A percentile compares a stretch with the other conserved stretches of the same genome.
Evolutionary conservation across 2,888 invertebrate genomes (phyloP).

Genomic region (Globia sparganii): DNA sequence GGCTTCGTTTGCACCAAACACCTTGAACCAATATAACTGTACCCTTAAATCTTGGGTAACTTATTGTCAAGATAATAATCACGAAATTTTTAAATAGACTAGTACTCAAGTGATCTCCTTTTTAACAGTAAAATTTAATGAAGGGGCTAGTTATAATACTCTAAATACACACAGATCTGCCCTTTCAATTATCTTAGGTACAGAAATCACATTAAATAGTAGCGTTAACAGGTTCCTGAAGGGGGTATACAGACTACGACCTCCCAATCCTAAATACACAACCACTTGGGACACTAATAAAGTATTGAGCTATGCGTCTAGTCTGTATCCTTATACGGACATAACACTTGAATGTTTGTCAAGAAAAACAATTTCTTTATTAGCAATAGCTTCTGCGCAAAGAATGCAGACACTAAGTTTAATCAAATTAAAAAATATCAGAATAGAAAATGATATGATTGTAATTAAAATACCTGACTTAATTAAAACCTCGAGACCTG

Average conservation of each 20-base stretch:
- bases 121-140: not conserved
- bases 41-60: not conserved
- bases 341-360: not conserved
- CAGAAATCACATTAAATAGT: conserved; percentile 14
- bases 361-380: conserved; percentile 13
- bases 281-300: conserved; percentile 44
- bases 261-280: conserved; percentile 52
- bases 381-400: conserved; percentile 21
- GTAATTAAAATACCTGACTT: conserved; percentile 39
- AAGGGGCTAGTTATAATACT: conserved; percentile 16
- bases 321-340: conserved; percentile 1
- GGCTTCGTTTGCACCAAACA: conserved; percentile 13
- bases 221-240: not conserved
- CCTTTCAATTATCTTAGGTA: conserved; percentile 19
- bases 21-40: conserved; percentile 10
- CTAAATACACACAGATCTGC: conserved; percentile 22
- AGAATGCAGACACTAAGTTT: conserved; percentile 19
- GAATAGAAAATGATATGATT: not conserved
- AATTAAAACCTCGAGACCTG: conserved; percentile 51
- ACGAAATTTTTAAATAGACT: not conserved
- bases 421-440: conserved; percentile 17
- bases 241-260: conserved; percentile 46
- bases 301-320: conserved; percentile 7
- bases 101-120: not conserved
- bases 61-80: not conserved